Evolutionary conservation across 2,113 vertebrate species (phyloP).

Genomic region (Capra hircus): DNA sequence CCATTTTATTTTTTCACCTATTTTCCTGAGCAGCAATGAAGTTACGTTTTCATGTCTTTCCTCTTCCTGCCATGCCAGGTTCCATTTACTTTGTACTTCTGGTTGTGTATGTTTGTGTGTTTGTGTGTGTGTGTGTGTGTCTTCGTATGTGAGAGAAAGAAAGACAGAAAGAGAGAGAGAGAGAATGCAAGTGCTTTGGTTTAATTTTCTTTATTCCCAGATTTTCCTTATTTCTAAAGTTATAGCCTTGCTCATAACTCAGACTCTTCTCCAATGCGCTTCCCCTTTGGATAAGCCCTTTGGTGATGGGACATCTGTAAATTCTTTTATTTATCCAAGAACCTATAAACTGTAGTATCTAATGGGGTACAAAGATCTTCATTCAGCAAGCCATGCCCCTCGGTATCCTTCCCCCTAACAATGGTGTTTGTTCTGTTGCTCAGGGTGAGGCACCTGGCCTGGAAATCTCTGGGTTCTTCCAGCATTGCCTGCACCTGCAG

Average conservation of each 20-base stretch:
- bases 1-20: background rate
- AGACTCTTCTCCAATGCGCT: accelerated
- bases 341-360: background rate
- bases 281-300: background rate
- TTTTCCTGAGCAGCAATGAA: background rate
- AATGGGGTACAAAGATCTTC: background rate
- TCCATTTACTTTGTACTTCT: background rate
- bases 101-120: background rate
- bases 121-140: background rate
- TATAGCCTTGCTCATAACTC: background rate
- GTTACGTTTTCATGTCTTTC: background rate
- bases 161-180: background rate
- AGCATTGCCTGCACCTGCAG: background rate
- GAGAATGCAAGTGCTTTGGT: background rate
- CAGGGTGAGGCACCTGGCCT: background rate
- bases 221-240: background rate
- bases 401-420: background rate
- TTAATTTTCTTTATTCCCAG: background rate
- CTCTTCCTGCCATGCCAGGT: background rate
- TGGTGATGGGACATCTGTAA: background rate
- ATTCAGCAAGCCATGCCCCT: accelerated
- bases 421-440: background rate
- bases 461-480: background rate
- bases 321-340: background rate
- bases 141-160: background rate